Conservation (phyloP, 1,140 invertebrate genomes). For the Magallana angulata region DNA sequence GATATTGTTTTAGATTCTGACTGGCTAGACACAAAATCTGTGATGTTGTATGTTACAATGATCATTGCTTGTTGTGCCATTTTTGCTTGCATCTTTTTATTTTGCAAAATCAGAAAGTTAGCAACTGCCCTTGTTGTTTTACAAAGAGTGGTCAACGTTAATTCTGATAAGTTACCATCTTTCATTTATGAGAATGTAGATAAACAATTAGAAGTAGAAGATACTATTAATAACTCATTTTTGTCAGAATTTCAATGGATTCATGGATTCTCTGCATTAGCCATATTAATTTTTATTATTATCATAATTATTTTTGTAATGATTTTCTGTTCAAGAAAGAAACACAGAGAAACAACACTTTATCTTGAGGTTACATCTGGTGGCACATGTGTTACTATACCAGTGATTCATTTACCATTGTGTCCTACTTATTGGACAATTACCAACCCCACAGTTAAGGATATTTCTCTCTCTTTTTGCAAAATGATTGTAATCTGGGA, state of each 20-base stretch:
- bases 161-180: constrained; percentile 32
- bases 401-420: constrained; percentile 47
- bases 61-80: not conserved
- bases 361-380: constrained; percentile 52
- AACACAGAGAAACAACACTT: constrained; percentile 32
- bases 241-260: constrained; percentile 42
- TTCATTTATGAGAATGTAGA: constrained; percentile 42
- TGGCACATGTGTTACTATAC: constrained; percentile 41
- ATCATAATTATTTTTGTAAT: not conserved
- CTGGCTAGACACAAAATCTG: constrained; percentile 39
- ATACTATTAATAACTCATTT: constrained; percentile 22
- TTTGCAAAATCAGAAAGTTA: constrained; percentile 43
- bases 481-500: constrained; percentile 43
- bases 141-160: constrained; percentile 24
- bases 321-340: constrained; percentile 10
- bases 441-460: not conserved
- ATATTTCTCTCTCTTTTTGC: constrained; percentile 19
- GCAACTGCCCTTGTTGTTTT: constrained; percentile 24
- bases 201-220: not conserved
- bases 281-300: constrained; percentile 24
- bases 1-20: constrained; percentile 16
- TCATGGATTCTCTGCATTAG: constrained; percentile 39
- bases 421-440: constrained; percentile 52
- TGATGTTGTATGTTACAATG: constrained; percentile 41
- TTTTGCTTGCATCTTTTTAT: constrained; percentile 12